Evolutionary conservation across 2,113 vertebrate genomes (phyloP).

Genomic region (Tychaedon coryphoeus): DNA sequence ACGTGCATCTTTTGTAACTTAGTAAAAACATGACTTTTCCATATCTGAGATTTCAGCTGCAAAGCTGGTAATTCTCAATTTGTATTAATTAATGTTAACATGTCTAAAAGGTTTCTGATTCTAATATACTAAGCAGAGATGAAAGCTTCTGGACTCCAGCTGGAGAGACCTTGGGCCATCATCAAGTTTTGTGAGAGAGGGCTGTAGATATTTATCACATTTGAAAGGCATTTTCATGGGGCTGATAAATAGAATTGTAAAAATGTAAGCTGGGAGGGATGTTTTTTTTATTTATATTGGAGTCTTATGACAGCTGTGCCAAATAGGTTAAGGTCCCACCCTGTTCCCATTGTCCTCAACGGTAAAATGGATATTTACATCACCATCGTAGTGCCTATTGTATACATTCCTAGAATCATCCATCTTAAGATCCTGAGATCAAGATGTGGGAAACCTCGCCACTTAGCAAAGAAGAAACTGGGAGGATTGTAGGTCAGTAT

Average conservation of each 20-base stretch:
- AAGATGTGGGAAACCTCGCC: neutral
- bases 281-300: neutral
- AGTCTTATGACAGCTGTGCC: neutral
- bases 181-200: neutral
- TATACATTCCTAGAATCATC: neutral
- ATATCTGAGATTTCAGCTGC: neutral
- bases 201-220: neutral
- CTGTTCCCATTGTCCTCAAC: neutral
- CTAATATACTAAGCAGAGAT: neutral
- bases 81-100: neutral
- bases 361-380: neutral
- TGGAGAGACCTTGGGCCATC: neutral
- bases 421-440: neutral
- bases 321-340: neutral
- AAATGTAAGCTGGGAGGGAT: neutral
- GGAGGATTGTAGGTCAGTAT: neutral
- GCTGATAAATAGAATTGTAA: neutral
- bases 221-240: neutral
- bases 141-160: neutral
- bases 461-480: neutral
- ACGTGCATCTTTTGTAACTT: neutral
- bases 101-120: neutral
- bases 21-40: neutral
- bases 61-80: neutral
- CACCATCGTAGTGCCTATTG: rapidly evolving